Evolutionary conservation across 2,888 invertebrate species (phyloP).

Genomic region (Entomobrya proxima): DNA sequence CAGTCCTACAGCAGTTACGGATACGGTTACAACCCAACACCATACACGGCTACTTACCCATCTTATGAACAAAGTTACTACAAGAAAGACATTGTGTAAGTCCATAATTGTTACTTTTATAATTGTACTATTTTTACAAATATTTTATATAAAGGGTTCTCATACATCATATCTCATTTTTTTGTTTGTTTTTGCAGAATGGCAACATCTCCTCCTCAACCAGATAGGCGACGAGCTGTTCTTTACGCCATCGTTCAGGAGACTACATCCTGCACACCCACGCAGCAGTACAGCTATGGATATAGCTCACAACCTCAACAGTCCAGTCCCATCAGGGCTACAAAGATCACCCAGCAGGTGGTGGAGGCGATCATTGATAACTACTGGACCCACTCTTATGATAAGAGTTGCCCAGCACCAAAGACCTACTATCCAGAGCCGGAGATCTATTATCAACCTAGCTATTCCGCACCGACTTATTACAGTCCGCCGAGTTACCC

Average conservation of each 20-base stretch:
- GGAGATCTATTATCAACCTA: conserved; percentile 34
- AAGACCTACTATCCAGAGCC: conserved; percentile 71
- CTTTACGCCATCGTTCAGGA: conserved; percentile 72
- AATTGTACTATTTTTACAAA: background rate
- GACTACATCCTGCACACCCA: conserved; percentile 61
- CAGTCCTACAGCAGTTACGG: conserved; percentile 51
- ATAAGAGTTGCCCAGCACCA: conserved; percentile 71
- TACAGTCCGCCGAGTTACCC: conserved; percentile 54
- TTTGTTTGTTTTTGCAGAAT: conserved; percentile 64
- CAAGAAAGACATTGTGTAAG: conserved; percentile 73
- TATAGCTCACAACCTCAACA: conserved; percentile 67
- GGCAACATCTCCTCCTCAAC: conserved; percentile 53
- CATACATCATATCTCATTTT: too few relatives aligned
- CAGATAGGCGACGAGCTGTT: conserved; percentile 67
- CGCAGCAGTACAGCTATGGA: conserved; percentile 65
- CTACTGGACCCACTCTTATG: conserved; percentile 68
- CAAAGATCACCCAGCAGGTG: conserved; percentile 66
- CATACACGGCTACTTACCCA: conserved; percentile 52
- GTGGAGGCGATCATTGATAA: conserved; percentile 70
- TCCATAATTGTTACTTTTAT: background rate
- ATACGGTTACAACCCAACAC: conserved; percentile 51
- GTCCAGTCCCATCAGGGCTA: conserved; percentile 71
- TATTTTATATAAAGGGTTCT: background rate
- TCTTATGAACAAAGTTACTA: conserved; percentile 62
- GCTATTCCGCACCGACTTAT: conserved; percentile 29